Evolutionary conservation across 2,113 vertebrate genomes (phyloP).

Genomic region (Chloroceryle aenea): DNA sequence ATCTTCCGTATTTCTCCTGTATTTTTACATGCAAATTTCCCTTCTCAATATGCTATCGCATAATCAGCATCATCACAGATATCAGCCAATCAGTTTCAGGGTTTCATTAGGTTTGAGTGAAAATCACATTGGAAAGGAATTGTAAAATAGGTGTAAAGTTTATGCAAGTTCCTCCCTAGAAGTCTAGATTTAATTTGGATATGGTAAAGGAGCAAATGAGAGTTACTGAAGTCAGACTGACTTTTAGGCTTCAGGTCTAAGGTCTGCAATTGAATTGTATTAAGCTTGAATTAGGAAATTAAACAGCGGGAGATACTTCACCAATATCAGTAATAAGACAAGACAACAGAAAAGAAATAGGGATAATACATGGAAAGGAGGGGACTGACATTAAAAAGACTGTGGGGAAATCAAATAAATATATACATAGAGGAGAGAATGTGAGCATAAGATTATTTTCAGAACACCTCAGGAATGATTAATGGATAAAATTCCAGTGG

Average conservation of each 20-base stretch:
- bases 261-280: constrained; percentile 11
- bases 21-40: not conserved
- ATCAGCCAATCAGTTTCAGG: not conserved
- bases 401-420: not conserved
- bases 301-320: not conserved
- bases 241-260: constrained; percentile 8
- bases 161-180: not conserved
- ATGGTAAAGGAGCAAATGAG: not conserved
- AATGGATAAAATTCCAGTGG: not conserved
- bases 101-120: not conserved
- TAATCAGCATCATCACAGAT: not conserved
- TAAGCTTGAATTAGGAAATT: constrained; percentile 43
- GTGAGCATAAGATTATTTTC: not conserved
- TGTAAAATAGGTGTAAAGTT: not conserved
- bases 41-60: not conserved
- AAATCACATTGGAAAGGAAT: not conserved
- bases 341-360: not conserved
- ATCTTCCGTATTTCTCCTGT: not conserved
- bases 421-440: not conserved
- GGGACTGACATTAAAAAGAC: not conserved
- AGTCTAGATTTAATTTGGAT: constrained; percentile 18
- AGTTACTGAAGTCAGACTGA: not conserved
- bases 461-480: not conserved
- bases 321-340: not conserved
- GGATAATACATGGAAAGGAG: not conserved